Conservation (phyloP, 2,888 invertebrate species). For the Ophion ventricosus region DNA sequence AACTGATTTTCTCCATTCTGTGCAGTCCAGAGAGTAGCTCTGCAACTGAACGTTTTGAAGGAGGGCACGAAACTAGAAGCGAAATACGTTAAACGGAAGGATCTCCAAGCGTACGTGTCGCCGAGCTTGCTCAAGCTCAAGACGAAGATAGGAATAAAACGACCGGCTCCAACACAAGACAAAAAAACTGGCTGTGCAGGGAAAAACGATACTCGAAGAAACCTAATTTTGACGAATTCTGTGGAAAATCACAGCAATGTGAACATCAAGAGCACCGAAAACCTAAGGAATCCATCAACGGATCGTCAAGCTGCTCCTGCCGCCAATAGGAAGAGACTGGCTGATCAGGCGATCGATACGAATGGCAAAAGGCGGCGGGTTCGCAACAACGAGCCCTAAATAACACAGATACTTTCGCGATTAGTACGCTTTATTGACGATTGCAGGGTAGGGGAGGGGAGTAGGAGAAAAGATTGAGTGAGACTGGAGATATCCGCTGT, state of each 20-base stretch:
- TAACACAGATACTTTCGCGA: constrained; percentile 71
- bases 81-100: constrained; percentile 93
- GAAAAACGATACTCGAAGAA: neutral
- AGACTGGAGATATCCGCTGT: constrained; percentile 27
- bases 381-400: constrained; percentile 72
- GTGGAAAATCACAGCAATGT: constrained; percentile 75
- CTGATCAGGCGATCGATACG: constrained; percentile 72
- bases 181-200: neutral
- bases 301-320: constrained; percentile 71
- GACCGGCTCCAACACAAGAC: neutral
- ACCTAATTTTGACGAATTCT: constrained; percentile 71
- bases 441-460: neutral
- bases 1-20: constrained; percentile 34
- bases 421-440: neutral
- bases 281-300: constrained; percentile 73
- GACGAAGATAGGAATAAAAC: constrained; percentile 84
- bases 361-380: constrained; percentile 73
- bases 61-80: constrained; percentile 93
- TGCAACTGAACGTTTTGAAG: constrained; percentile 86
- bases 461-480: constrained; percentile 35
- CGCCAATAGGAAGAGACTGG: constrained; percentile 72
- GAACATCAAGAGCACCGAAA: constrained; percentile 74
- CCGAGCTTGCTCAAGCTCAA: constrained; percentile 89
- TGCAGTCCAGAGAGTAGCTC: constrained; percentile 87
- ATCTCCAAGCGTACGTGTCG: constrained; percentile 89